Evolutionary conservation across 2,797 vertebrate genomes (phyloP).

Genomic region (Dipus sagitta): DNA sequence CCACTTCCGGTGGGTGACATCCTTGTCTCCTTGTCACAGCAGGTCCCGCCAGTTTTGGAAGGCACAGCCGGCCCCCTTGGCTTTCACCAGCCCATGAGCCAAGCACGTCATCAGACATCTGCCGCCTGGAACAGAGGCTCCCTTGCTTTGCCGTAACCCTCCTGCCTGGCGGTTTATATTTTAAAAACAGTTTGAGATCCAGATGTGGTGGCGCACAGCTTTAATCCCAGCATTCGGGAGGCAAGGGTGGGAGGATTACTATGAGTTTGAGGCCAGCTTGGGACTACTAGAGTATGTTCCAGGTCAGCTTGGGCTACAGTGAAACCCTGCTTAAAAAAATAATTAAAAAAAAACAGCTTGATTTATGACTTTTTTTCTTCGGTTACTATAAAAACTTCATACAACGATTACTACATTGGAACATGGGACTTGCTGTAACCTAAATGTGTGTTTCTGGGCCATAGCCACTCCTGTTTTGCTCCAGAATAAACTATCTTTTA

Average conservation of each 20-base stretch:
- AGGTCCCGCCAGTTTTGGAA: neutral
- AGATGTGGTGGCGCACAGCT: too few relatives aligned
- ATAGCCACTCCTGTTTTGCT: neutral
- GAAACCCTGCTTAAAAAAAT: too few relatives aligned
- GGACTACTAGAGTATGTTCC: too few relatives aligned
- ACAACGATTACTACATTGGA: neutral
- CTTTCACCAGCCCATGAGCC: too few relatives aligned
- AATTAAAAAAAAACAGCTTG: too few relatives aligned
- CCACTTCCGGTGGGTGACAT: neutral
- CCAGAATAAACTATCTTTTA: neutral
- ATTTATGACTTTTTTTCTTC: neutral
- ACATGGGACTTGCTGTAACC: neutral
- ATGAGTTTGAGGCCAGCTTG: too few relatives aligned
- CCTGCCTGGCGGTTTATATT: neutral
- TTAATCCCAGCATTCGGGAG: too few relatives aligned
- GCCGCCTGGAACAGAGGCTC: neutral
- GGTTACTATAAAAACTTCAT: neutral
- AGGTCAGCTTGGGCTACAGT: too few relatives aligned
- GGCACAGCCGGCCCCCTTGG: neutral
- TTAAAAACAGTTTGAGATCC: too few relatives aligned
- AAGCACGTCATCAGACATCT: neutral
- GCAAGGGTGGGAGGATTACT: too few relatives aligned
- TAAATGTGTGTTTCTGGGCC: neutral
- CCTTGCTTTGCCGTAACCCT: too few relatives aligned
- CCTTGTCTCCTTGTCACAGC: too few relatives aligned